Base-by-base conservation (phyloP, 2,113 vertebrate genomes). In the Hippocampus mohnikei region DNA sequence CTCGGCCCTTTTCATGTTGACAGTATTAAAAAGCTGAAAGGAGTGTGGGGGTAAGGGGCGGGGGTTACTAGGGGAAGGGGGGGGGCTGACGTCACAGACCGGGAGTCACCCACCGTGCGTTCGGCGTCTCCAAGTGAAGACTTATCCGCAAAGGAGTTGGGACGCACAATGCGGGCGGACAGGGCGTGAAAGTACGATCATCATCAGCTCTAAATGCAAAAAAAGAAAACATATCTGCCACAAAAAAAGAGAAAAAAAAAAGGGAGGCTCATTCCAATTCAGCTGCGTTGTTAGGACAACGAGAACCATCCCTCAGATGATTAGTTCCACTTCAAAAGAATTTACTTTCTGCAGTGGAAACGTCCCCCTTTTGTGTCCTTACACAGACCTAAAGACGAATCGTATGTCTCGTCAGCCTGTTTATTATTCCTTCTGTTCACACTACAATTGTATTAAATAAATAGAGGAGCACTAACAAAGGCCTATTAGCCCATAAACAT, bases 311-410 rank as follows among this genome's bases (percentile, higher is more conserved):
- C 96, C 95, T 96, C 94, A 95, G 95, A 96, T 95, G 95, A 99
- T 99, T 98, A 95, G 96, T 99, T 99, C 96, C 96, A 97, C 95
- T 96, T 97, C 95, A 95, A 95, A 99, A 95, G 94, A 96, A 96
- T 97, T 97, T 95, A 95, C 95, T 97, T 96, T 97, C 94, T 91
- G 90, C 93, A 84, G 92, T 94, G 94, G 94, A 95, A 96, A 94
- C 89, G 90, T 94, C 91, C 94, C 91, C 93, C 94, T 93, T 94
- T 95, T 95, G 94, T 93, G 93, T 96, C 90, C 86, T 92, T 92
- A 91, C 93, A 94, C 91, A 92, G 76, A 77, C 86, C 89, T 80
- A 92, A 92, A 92, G 86, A 91, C 92, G 89, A 95, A 92, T 94
- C 92, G 88, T 94, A 93, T 93, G 94, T 96, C 95, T 92, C 77